phyloP scores from a whole-genome alignment of 2,888 invertebrate species.

The Nomada lathburiana region DNA sequence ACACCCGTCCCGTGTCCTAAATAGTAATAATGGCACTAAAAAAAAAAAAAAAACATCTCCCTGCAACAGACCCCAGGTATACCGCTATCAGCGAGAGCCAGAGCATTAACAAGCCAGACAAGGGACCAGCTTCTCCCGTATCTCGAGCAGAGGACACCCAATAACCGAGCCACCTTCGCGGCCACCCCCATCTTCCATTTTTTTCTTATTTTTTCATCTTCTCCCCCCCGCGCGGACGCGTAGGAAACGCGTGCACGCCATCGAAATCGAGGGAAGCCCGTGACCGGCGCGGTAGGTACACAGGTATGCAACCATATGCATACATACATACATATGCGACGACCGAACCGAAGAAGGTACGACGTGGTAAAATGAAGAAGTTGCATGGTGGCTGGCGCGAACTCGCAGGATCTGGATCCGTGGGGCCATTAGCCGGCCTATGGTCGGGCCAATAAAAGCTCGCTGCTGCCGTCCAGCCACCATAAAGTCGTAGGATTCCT shows the following conservation, averaged over 20 bases:
- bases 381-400: constrained; percentile 69
- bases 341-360: constrained; percentile 52
- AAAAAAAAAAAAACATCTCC: background rate
- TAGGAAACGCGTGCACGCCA: background rate
- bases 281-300: constrained; percentile 53
- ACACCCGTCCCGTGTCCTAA: too few relatives aligned
- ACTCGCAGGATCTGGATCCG: constrained; percentile 73
- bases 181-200: background rate
- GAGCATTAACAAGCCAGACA: constrained; percentile 18
- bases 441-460: constrained; percentile 77
- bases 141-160: constrained; percentile 13
- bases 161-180: constrained; percentile 17
- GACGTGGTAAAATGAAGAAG: constrained; percentile 73
- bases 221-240: background rate
- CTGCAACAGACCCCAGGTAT: background rate
- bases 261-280: constrained; percentile 20
- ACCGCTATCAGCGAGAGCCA: background rate
- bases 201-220: constrained; percentile 5
- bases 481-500: constrained; percentile 80
- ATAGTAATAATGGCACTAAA: too few relatives aligned
- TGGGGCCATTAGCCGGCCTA: constrained; percentile 75
- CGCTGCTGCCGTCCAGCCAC: constrained; percentile 69
- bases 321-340: too few relatives aligned
- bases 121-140: constrained; percentile 17
- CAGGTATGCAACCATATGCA: background rate